Base-by-base conservation (phyloP, 2,797 vertebrate species). In the Acanthis flammea region DNA sequence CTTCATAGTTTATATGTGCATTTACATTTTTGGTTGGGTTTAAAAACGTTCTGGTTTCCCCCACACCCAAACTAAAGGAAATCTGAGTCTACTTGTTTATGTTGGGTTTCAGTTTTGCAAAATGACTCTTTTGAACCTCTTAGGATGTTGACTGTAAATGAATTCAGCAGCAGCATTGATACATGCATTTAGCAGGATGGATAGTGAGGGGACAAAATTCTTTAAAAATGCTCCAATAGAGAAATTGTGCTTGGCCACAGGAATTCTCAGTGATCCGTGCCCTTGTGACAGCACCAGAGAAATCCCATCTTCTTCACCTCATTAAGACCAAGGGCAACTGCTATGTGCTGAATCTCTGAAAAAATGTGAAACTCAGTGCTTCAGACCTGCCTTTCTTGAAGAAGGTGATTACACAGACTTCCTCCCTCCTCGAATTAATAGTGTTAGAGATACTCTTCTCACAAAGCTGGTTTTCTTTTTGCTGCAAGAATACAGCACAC, bases 291-390 rank as follows among this genome's bases (percentile, higher is more conserved):
- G 48, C 60, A 70, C 28, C 2, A 1, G 35, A 83, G 28, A 86
- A 87, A 94, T 74, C 45, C 25, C 30, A 33, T 76, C 85, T 68
- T 91, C 61, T 31, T 90, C 75, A 74, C 41, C 30, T 95, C 72
- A 82, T 87, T 62, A 91, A 80, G 53, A 88, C 30, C 37, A 88
- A 80, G 11, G 25, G 50, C 48, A 65, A 22, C 13, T 74, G 48
- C 65, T 70, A 6, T 22, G 58, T 77, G 41, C 55, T 60, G 57
- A 60, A 55, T 73, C 57, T 57, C 54, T 62, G 54, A 79, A 86
- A 88, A 57, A 74, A 48, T 14, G 22, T 54, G 35, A 58, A 75
- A 72, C 33, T 44, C 4, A 0, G 19, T 79, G 42, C 39, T 85
- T 84, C 31, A 89, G n/a, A 57, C 27, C 33, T 78, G 33, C 44